A percentile compares a stretch with the other conserved stretches of the same genome.
phyloP scores from a whole-genome alignment of 2,797 vertebrate species.

The Rhinella marina region DNA sequence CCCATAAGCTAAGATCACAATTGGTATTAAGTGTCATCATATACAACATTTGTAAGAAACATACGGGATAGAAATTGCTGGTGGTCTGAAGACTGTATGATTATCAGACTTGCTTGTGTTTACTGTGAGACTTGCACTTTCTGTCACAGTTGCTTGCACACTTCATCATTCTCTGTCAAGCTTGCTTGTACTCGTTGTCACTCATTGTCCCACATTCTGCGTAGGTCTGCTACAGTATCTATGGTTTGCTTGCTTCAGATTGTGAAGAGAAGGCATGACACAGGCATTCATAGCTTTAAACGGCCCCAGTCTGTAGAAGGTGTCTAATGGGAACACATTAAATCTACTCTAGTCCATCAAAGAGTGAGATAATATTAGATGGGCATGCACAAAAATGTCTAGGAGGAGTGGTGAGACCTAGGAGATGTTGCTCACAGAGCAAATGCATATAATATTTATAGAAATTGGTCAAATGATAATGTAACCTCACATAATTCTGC shows the following conservation, averaged over 20 bases:
- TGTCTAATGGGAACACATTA: background rate
- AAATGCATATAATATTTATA: too few species aligned
- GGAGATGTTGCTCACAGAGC: too few species aligned
- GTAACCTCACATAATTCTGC: too few species aligned
- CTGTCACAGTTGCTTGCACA: constrained; percentile 22
- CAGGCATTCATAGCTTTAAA: background rate
- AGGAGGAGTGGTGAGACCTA: too few species aligned
- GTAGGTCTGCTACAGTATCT: background rate
- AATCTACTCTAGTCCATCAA: background rate
- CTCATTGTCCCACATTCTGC: constrained; percentile 6
- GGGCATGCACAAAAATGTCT: too few species aligned
- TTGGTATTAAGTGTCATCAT: background rate
- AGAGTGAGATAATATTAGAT: background rate
- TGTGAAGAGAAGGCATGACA: constrained; percentile 9
- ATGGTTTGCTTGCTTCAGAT: background rate
- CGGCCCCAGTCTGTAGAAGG: too few species aligned
- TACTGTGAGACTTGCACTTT: constrained; percentile 16
- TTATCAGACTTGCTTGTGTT: constrained; percentile 21
- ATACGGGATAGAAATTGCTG: background rate
- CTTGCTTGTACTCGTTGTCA: background rate
- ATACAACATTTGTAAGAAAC: background rate
- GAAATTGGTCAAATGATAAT: too few species aligned
- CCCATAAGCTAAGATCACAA: background rate
- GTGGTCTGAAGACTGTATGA: constrained; percentile 4
- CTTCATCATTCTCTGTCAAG: constrained; percentile 31